Evolutionary conservation across 1,140 invertebrate genomes (phyloP), one percentile per base, ranked within the genome.

Genomic region (Tetraneura akinire): DNA sequence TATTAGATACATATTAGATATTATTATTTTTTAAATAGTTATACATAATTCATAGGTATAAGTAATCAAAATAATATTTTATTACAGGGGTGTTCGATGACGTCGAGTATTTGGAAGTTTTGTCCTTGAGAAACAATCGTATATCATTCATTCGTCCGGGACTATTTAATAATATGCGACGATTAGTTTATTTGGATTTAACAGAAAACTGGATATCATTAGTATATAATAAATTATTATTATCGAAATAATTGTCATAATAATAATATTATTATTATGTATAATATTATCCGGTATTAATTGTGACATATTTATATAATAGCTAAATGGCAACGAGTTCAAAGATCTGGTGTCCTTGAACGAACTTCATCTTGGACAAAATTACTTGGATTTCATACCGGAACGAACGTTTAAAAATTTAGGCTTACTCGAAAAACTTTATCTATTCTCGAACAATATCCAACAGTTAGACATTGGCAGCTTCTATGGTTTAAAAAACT

Each of bases 341-440:
- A 81, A 83, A 1, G 86, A 89, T 32, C 82, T 90, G 6, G 82
- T 60, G 21, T 86, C 86, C 8, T 83, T 91, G 0, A 86, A 85
- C n/a, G 89, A 91, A 68, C 85, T 91, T 1, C 87, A 89, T 51
- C 81, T 91, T 5, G 89, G 89, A 0, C 87, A 89, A 80, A 91
- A 91, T 82, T 85, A 87, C 4, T 83, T 91, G 51, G 86, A 86
- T 55, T 83, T 84, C 26, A 85, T 91, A 29, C 84, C 87, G 0
- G 85, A 87, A 11, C 85, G 85, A 42, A 83, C 89, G 0, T 91
- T 91, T 80, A 49, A 85, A 4, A 83, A 86, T 14, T 82, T 86
- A 3, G 81, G 81, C 3, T 85, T 85, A 0, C 84, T 91, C 14
- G 87, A 89, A 45, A 87, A 89, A n/a, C 83, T 91, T 1, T 89